These are phyloP conservation scores for Hypomecis atomaria DNA, from an alignment of 2,888 invertebrate genomes.

Conservation along the genomic window DNA sequence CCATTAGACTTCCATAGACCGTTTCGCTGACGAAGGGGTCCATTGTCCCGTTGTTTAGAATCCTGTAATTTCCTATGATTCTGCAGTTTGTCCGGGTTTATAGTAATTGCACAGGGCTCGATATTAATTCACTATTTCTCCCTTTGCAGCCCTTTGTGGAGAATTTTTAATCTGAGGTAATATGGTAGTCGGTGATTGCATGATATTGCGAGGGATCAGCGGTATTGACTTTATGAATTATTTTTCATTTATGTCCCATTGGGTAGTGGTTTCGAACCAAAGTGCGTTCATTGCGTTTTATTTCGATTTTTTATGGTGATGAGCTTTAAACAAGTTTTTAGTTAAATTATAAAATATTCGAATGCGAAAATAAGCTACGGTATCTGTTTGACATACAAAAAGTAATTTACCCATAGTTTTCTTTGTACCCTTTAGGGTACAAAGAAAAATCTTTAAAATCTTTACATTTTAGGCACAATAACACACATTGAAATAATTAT, in stretches of 20 bases:
- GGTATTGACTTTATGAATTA: conserved; percentile 34
- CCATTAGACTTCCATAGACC: conserved; percentile 67
- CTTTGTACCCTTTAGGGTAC: too few species aligned
- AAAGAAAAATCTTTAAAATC: too few species aligned
- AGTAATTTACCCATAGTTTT: too few species aligned
- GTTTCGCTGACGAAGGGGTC: conserved; percentile 64
- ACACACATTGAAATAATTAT: too few species aligned
- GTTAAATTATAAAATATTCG: too few species aligned
- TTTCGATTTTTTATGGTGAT: too few species aligned
- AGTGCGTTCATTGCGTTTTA: neutral
- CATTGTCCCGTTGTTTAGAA: conserved; percentile 74
- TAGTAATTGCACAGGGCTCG: conserved; percentile 68
- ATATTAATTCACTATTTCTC: conserved; percentile 74
- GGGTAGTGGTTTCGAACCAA: neutral
- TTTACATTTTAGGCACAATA: too few species aligned
- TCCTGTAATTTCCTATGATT: conserved; percentile 81
- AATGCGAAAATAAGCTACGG: too few species aligned
- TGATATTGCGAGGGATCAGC: conserved; percentile 29
- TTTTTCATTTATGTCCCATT: conserved; percentile 15
- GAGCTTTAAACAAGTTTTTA: too few species aligned
- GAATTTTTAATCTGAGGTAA: conserved; percentile 71
- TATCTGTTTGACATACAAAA: too few species aligned
- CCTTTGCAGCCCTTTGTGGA: conserved; percentile 68
- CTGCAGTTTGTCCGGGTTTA: conserved; percentile 73
- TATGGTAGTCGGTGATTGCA: conserved; percentile 48